phyloP scores from a whole-genome alignment of 2,113 vertebrate genomes.

The Martes martes region DNA sequence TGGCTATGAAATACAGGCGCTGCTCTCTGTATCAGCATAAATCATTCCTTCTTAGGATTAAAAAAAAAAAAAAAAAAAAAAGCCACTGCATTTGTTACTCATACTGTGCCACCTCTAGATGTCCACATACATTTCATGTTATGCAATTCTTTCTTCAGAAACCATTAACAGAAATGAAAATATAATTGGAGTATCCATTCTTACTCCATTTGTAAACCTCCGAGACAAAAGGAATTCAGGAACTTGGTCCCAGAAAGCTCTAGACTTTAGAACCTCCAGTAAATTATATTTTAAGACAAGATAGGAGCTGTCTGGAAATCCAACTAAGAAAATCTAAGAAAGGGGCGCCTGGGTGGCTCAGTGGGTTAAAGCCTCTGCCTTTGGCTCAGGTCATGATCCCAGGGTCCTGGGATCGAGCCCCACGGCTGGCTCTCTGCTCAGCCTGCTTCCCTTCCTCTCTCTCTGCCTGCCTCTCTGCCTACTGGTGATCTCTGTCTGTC shows the following conservation, averaged over 20 bases:
- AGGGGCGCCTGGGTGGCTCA: background rate
- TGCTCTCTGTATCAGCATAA: background rate
- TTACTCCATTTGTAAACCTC: background rate
- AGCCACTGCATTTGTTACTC: background rate
- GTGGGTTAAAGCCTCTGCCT: too few species aligned
- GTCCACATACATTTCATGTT: background rate
- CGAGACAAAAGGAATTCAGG: background rate
- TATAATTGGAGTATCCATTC: background rate
- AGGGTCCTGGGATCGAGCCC: too few species aligned
- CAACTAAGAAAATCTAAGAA: background rate
- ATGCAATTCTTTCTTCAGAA: background rate
- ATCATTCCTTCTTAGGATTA: background rate
- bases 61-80: slow-evolving; percentile 2
- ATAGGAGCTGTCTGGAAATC: background rate
- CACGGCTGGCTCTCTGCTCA: too few species aligned
- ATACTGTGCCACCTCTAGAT: background rate
- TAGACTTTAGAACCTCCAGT: background rate
- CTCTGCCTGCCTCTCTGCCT: too few species aligned
- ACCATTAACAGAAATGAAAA: background rate
- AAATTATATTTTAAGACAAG: background rate
- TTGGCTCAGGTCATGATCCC: too few species aligned
- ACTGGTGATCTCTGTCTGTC: too few species aligned
- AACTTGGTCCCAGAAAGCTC: background rate
- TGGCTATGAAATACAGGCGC: background rate
- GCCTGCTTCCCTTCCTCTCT: too few species aligned